Evolutionary conservation across 1,140 invertebrate species (phyloP).

Genomic region (Polyergus mexicanus): DNA sequence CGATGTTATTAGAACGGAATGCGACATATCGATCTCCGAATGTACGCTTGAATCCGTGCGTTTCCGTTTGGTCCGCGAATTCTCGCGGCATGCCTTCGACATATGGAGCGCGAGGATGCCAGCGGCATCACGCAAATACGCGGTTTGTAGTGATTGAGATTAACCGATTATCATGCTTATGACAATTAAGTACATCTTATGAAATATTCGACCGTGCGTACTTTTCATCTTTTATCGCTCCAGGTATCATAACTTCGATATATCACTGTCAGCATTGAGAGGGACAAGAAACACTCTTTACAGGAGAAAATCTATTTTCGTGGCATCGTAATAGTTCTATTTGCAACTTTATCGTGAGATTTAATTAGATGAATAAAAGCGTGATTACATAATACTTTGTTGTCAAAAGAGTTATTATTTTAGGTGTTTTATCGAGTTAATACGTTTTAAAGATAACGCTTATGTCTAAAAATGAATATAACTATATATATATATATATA

Average conservation of each 20-base stretch:
- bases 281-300: not conserved
- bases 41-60: conserved; percentile 54
- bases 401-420: not conserved
- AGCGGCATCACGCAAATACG: conserved; percentile 74
- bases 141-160: conserved; percentile 67
- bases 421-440: not conserved
- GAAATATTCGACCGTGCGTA: not conserved
- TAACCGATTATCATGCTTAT: conserved; percentile 54
- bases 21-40: conserved; percentile 66
- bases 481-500: too few relatives aligned
- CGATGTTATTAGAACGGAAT: conserved; percentile 64
- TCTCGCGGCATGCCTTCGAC: conserved; percentile 71
- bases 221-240: not conserved
- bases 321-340: not conserved
- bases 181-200: not conserved
- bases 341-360: not conserved
- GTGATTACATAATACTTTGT: not conserved
- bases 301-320: not conserved
- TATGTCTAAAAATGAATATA: conserved; percentile 15
- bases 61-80: conserved; percentile 65
- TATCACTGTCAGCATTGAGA: not conserved
- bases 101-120: conserved; percentile 76
- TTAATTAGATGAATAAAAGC: not conserved
- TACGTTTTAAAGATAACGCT: not conserved
- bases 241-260: not conserved